Conservation (phyloP, 2,888 invertebrate genomes). For the Mantis religiosa region DNA sequence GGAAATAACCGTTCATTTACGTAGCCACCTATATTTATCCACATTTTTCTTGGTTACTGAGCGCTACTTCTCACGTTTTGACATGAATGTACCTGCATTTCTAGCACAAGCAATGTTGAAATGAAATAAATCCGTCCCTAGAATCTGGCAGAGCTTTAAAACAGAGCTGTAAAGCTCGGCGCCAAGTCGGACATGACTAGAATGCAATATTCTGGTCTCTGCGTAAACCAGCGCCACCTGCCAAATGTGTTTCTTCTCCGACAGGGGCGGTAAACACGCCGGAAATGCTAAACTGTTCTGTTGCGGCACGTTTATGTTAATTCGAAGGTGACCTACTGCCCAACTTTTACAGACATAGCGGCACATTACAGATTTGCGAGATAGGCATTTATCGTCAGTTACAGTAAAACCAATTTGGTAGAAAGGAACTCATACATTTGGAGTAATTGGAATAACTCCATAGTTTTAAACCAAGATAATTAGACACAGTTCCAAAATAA, state of each 20-base stretch:
- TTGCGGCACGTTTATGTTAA: no score
- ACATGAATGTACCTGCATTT: neutral
- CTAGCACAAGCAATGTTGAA: neutral
- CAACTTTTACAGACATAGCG: no score
- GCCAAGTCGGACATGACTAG: neutral
- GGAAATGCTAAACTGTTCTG: neutral
- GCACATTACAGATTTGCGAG: no score
- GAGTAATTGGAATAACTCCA: no score
- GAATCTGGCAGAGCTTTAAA: neutral
- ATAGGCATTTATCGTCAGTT: no score
- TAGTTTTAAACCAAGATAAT: no score
- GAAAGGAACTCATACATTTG: no score
- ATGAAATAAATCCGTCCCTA: neutral
- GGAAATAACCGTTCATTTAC: neutral
- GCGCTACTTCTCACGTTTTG: neutral
- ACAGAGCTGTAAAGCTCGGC: neutral
- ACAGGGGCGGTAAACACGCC: neutral
- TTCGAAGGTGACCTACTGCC: no score
- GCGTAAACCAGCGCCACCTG: neutral
- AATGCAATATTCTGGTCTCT: neutral
- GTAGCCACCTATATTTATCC: neutral
- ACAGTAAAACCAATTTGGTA: no score
- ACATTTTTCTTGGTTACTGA: neutral
- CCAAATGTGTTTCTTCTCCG: neutral
- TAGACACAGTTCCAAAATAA: no score